These are phyloP conservation scores for Agrilus biguttatus DNA, from an alignment of 2,888 invertebrate species.

Conservation along the genomic window DNA sequence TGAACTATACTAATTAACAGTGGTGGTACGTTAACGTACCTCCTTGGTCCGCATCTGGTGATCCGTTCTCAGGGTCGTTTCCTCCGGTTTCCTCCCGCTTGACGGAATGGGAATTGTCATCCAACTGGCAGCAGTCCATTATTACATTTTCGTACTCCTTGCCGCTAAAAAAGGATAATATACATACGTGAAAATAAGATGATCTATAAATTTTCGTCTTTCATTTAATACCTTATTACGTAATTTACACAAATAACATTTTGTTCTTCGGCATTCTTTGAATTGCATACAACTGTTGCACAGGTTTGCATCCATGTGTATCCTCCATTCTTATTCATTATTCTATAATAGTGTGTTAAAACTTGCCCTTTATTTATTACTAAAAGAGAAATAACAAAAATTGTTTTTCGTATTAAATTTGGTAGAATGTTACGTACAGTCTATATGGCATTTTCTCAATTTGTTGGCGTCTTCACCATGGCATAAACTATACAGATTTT, in stretches of 20 bases:
- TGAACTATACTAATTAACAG: constrained; percentile 24
- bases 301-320: constrained; percentile 96
- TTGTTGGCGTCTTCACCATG: constrained; percentile 93
- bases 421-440: constrained; percentile 44
- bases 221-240: constrained; percentile 67
- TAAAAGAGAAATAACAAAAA: constrained; percentile 35
- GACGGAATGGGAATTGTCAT: constrained; percentile 65
- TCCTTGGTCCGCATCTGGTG: constrained; percentile 70
- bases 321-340: constrained; percentile 93
- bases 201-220: too few species aligned
- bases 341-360: constrained; percentile 85
- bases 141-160: constrained; percentile 81
- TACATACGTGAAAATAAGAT: not conserved
- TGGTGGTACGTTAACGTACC: constrained; percentile 36
- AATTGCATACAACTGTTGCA: constrained; percentile 89
- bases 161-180: constrained; percentile 43
- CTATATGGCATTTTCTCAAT: constrained; percentile 86
- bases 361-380: constrained; percentile 96
- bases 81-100: constrained; percentile 66
- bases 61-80: constrained; percentile 77
- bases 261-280: constrained; percentile 92
- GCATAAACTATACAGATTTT: constrained; percentile 85
- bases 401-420: constrained; percentile 3
- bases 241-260: constrained; percentile 96
- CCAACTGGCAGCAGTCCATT: constrained; percentile 87